These are phyloP conservation scores for Streblospio benedicti DNA, from an alignment of 1,140 invertebrate genomes.

Conservation along the genomic window DNA sequence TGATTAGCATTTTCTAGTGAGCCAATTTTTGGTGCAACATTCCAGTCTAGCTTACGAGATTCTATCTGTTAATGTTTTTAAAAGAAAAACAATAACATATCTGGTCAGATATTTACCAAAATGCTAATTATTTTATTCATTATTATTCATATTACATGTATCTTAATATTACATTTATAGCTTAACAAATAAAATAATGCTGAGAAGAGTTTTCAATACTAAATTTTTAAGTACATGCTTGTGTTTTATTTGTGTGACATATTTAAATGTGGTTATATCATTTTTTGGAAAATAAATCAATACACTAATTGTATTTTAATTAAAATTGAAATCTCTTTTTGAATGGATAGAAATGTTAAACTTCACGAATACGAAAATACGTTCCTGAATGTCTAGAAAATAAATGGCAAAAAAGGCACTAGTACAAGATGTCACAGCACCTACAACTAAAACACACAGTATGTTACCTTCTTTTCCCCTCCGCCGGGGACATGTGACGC, in stretches of 20 bases:
- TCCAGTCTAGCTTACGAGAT: constrained; percentile 23
- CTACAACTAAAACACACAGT: no score
- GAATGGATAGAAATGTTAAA: no score
- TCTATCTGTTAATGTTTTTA: constrained; percentile 19
- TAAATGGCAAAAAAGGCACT: not conserved
- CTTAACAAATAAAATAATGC: not conserved
- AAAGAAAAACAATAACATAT: not conserved
- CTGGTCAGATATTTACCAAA: not conserved
- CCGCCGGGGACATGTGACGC: constrained; percentile 80
- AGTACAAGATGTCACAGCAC: no score
- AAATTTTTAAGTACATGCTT: no score
- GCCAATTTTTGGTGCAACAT: constrained; percentile 54
- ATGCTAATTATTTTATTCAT: not conserved
- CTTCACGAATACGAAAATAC: no score
- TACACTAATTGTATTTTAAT: not conserved
- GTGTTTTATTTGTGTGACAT: not conserved
- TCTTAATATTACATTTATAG: not conserved
- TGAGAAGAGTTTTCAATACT: no score
- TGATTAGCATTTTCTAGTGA: constrained; percentile 84
- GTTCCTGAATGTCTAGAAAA: not conserved
- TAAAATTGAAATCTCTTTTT: not conserved
- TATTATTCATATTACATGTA: not conserved
- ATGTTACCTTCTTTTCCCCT: constrained; percentile 70
- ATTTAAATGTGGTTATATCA: constrained; percentile 16
- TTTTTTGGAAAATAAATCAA: not conserved